Base-by-base conservation (phyloP, 1,140 invertebrate genomes). In the Drosophila bifasciata region DNA sequence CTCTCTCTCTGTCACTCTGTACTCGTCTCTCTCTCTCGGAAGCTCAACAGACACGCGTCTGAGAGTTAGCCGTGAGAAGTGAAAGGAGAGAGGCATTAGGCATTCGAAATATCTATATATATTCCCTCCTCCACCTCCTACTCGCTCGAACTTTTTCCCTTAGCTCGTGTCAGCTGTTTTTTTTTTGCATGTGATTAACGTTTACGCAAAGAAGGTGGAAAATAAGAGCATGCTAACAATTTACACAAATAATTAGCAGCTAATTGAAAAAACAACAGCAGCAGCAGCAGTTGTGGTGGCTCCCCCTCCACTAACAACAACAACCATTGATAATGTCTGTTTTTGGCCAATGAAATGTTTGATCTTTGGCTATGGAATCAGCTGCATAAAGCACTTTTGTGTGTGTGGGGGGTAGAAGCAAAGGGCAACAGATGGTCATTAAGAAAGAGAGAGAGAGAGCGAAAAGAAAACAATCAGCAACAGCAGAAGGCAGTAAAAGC, bases 121-220 rank as follows among this genome's bases (percentile, higher is more conserved):
- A n/a, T n/a, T n/a, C 32, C 32, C 32, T 3, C 11, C 32, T 36
- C 32, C 19, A 2, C 19, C 19, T 4, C 19, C 19, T n/a, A n/a
- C 9, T 11, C 8, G 48, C 43, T 21, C 8, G 46, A 59, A 39
- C 59, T 48, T 52, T 25, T 66, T 68, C 63, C 55, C 61, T 17
- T 16, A 1, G 9, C 15, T 19, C 21, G n/a, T 15, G 9, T 8
- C 25, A 45, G 53, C 44, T 43, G 60, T 67, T 57, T 62, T 56
- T 23, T 21, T 50, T 69, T 69, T 57, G 67, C 78, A 67, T 63
- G 32, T 55, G 79, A 69, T 77, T 81, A 77, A 39, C 69, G 50
- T 77, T 81, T 73, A 43, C 69, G 50, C 40, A 28, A 43, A 32
- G 64, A 53, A 32, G 36, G 32, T 36, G 48, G 17, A 25, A 40